A percentile compares a stretch with the other conserved stretches of the same genome.
phyloP scores from a whole-genome alignment of 2,888 invertebrate species.

The Drosophila nr. perissopoda region DNA sequence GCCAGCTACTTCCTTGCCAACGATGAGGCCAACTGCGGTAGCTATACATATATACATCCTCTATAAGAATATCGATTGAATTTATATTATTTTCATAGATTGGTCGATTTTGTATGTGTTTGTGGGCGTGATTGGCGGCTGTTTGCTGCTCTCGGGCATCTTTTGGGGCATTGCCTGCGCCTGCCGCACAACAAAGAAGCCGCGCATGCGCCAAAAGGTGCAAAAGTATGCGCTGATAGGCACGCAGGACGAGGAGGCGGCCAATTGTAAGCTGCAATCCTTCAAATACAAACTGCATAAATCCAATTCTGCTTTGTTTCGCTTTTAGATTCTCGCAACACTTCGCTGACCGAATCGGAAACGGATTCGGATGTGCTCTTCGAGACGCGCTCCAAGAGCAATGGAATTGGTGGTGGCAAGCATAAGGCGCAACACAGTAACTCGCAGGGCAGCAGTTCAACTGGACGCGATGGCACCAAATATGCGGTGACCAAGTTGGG shows the following conservation, averaged over 20 bases:
- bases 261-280: slow-evolving; percentile 73
- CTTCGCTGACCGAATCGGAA: slow-evolving; percentile 90
- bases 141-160: slow-evolving; percentile 87
- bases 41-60: slow-evolving; percentile 43
- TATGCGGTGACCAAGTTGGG: slow-evolving; percentile 82
- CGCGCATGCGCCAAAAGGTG: slow-evolving; percentile 86
- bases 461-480: slow-evolving; percentile 69
- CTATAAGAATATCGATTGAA: neutral
- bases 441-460: slow-evolving; percentile 44
- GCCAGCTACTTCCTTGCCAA: slow-evolving; percentile 88
- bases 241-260: slow-evolving; percentile 88
- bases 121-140: slow-evolving; percentile 89
- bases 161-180: slow-evolving; percentile 89
- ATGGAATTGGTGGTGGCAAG: slow-evolving; percentile 72
- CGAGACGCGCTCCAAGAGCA: slow-evolving; percentile 87
- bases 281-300: rapidly evolving
- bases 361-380: slow-evolving; percentile 94
- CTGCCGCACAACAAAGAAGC: slow-evolving; percentile 86
- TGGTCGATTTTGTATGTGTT: slow-evolving; percentile 98
- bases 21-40: slow-evolving; percentile 93
- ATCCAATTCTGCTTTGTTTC: neutral
- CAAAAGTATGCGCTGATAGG: slow-evolving; percentile 91
- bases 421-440: slow-evolving; percentile 58
- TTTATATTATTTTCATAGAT: slow-evolving; percentile 86
- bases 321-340: slow-evolving; percentile 79